Base-by-base conservation (phyloP, 2,797 vertebrate species). In the Phylloscopus collybita region DNA sequence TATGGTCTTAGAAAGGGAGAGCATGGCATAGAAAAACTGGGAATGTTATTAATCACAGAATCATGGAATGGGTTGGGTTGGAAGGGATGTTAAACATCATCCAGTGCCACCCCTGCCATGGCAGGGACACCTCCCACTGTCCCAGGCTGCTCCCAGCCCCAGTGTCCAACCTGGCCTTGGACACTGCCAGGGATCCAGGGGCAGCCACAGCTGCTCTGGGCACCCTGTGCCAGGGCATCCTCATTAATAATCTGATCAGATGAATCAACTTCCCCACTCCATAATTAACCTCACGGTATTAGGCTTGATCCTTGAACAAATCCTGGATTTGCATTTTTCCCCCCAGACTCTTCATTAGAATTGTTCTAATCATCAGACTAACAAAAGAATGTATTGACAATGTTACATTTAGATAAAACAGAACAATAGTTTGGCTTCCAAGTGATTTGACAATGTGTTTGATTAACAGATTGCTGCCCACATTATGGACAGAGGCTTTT, bases 81-180 rank as follows among this genome's bases (percentile, higher is more conserved):
- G 25, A 15, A 40, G 6, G 50, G 34, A 34, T 3, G 5, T 5
- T 2, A 42, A 34, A 9, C 1, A 0, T 0, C 25, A 38, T 2
- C 38, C 38, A 16, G 1, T 65, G 0, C 36, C 51, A n/a, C 2
- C 44, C 44, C 44, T 19, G 50, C 66, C 49, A 20, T 23, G 82
- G 47, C 72, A 86, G 72, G 72, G 72, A 40, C 56, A 30, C 40
- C 44, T 71, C 0, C 30, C 36, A 42, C 57, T 34, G 51, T 22
- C 2, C 83, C 83, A 78, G 64, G 40, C 16, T 54, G 72, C 47
- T 76, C 72, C 76, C 47, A 22, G 44, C 32, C 54, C 54, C 40
- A 62, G 0, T 45, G 19, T n/a, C 83, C 83, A 78, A 0, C 56
- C 65, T 70, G 84, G 65, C 42, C 40, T 30, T 16, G 65, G 42